Conservation (phyloP, 2,113 vertebrate genomes). For the Ahaetulla prasina region DNA sequence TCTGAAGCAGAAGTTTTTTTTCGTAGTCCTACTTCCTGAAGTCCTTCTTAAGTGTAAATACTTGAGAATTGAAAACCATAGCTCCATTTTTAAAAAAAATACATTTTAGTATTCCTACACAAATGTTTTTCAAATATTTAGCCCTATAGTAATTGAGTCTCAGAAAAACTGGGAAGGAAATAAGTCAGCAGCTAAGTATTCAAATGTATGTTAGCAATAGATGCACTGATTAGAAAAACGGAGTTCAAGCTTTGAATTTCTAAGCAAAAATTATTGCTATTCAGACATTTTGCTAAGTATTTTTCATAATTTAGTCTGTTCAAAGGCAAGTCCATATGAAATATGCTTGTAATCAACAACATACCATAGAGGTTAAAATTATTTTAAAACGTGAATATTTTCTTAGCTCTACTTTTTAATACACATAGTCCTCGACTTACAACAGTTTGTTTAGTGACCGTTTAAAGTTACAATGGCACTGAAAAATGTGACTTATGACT, state of each 20-base stretch:
- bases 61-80: not conserved
- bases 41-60: not conserved
- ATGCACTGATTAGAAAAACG: not conserved
- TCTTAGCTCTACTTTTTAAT: not conserved
- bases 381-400: slow-evolving; percentile 1
- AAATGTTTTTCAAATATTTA: not conserved
- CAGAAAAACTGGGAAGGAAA: slow-evolving; percentile 20
- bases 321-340: slow-evolving; percentile 26
- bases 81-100: slow-evolving; percentile 2
- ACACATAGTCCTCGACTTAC: not conserved
- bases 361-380: not conserved
- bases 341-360: not conserved
- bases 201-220: slow-evolving; percentile 36
- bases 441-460: not conserved
- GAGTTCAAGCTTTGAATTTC: slow-evolving; percentile 15
- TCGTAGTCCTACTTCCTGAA: not conserved
- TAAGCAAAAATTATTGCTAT: slow-evolving; percentile 22
- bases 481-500: not conserved
- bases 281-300: slow-evolving; percentile 48
- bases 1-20: not conserved
- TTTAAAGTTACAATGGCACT: not conserved
- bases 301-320: slow-evolving; percentile 36
- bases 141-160: not conserved
- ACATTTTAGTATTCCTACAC: slow-evolving; percentile 13
- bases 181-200: not conserved